Evolutionary conservation across 2,113 vertebrate genomes (phyloP).

Genomic region (Chitala chitala): DNA sequence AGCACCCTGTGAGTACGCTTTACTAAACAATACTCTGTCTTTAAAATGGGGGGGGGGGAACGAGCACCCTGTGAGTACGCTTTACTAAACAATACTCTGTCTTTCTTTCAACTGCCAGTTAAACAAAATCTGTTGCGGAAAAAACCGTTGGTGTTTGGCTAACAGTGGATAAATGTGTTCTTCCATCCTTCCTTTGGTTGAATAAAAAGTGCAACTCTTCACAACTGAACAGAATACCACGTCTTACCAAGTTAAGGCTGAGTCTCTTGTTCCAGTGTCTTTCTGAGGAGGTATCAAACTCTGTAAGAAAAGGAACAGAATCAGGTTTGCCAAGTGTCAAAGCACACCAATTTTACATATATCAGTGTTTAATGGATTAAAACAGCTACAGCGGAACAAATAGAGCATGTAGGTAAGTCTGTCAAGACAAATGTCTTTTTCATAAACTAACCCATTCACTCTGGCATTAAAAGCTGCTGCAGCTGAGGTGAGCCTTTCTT

Average conservation of each 20-base stretch:
- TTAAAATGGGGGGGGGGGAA: constrained; percentile 36
- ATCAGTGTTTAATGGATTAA: background rate
- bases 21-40: no score
- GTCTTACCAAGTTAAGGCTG: constrained; percentile 89
- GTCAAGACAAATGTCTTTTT: no score
- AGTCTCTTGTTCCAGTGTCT: constrained; percentile 77
- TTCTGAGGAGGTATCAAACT: constrained; percentile 63
- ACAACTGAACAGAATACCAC: constrained; percentile 11
- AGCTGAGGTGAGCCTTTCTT: background rate
- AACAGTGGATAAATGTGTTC: no score
- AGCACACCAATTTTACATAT: background rate
- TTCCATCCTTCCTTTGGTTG: background rate
- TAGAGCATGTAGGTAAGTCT: background rate
- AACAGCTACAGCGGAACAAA: background rate
- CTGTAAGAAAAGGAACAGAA: constrained; percentile 56
- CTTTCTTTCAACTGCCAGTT: no score
- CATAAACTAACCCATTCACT: background rate
- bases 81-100: no score
- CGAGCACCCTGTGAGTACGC: background rate
- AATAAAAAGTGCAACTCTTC: background rate
- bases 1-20: background rate
- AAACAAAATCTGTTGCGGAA: no score
- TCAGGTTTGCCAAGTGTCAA: background rate
- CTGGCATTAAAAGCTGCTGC: no score
- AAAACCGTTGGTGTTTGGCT: no score